Evolutionary conservation across 2,888 invertebrate genomes (phyloP).

Genomic region (Parelbella ahira): DNA sequence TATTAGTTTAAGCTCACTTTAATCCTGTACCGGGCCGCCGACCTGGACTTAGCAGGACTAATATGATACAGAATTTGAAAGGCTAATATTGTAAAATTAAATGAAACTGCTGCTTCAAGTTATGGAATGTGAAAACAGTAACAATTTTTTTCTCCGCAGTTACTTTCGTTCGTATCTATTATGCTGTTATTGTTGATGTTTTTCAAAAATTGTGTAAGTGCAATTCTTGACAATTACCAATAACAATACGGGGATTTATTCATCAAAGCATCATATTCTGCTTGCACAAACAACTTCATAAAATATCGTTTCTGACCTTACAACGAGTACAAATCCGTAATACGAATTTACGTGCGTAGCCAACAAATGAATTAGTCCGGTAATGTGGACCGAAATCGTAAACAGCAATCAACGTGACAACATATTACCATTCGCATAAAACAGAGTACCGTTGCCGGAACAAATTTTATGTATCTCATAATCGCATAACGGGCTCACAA

Average conservation of each 20-base stretch:
- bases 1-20: slow-evolving; percentile 21
- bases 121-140: no score
- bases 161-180: no score
- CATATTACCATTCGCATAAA: slow-evolving; percentile 14
- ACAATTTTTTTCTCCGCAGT: no score
- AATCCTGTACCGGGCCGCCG: slow-evolving; percentile 6
- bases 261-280: no score
- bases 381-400: slow-evolving; percentile 9
- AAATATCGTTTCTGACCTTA: no score
- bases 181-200: no score
- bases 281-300: no score
- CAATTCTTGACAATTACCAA: no score
- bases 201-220: no score
- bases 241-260: no score
- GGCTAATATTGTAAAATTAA: neutral
- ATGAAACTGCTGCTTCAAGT: neutral
- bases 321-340: no score
- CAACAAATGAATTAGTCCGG: slow-evolving; percentile 3
- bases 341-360: no score
- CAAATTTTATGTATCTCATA: slow-evolving; percentile 24
- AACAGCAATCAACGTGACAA: slow-evolving; percentile 22
- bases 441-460: slow-evolving; percentile 16
- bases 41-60: slow-evolving; percentile 10
- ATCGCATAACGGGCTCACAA: slow-evolving; percentile 21
- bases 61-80: slow-evolving; percentile 2